Evolutionary conservation across 2,113 vertebrate species (phyloP).

Genomic region (Seriola quinqueradiata): DNA sequence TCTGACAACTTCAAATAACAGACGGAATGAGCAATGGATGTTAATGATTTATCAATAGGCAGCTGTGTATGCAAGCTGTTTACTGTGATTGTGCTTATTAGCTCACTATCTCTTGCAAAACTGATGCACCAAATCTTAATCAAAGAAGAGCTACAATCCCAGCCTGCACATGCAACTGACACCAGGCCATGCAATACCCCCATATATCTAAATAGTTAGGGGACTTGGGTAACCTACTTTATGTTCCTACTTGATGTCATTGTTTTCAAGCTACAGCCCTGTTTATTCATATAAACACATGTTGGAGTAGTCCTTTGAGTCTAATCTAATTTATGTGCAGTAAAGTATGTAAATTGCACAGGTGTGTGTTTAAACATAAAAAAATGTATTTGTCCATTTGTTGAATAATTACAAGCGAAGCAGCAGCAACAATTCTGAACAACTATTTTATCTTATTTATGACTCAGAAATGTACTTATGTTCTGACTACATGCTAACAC

Average conservation of each 20-base stretch:
- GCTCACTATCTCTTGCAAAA: background rate
- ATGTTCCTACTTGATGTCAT: background rate
- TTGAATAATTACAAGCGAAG: background rate
- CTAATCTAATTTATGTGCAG: background rate
- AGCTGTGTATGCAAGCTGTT: background rate
- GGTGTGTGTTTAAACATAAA: background rate
- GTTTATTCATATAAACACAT: background rate
- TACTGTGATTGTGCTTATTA: too few relatives aligned
- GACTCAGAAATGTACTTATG: background rate
- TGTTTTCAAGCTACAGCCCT: background rate
- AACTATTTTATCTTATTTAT: background rate
- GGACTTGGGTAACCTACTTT: background rate
- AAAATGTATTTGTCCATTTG: background rate
- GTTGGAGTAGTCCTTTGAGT: background rate
- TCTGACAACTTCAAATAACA: background rate
- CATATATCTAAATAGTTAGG: background rate
- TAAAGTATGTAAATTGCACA: background rate
- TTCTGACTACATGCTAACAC: background rate
- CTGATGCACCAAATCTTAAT: background rate
- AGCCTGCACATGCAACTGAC: background rate
- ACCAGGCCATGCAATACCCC: background rate
- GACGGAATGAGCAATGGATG: background rate
- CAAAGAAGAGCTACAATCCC: background rate
- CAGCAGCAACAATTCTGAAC: background rate
- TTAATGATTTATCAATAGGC: background rate